Base-by-base conservation (phyloP, 2,888 invertebrate genomes). In the Polymixis lichenea region DNA sequence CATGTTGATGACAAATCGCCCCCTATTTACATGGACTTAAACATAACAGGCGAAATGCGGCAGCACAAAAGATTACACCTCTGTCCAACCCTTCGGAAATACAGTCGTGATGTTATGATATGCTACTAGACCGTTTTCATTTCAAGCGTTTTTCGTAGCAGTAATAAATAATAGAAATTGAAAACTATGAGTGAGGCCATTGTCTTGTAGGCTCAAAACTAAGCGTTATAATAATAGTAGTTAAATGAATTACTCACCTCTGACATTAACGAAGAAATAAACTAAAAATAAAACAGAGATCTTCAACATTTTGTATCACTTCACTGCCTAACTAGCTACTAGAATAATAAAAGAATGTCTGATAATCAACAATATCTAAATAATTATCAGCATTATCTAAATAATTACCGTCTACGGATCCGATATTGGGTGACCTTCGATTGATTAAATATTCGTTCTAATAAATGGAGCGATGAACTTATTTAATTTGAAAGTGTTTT, bases 261-360 rank as follows among this genome's bases (percentile, higher is more conserved):
- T 84, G 22, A 83, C 86, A 72, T 81, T 66, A 51, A 83, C 76
- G 38, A 91, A 70, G 46, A 88, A 83, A 84, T 79, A 88, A 84
- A 90, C 80, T 82, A 91, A 67, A 78, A 90, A 88, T 80, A 90
- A 76, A 75, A 91, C 62, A 70, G 80, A 82, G 58, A 88, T 73
- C 84, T 90, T 90, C 38, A 75, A 68, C 83, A 82, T 88, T 71
- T 84, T 87, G 38, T 68, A 17, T 25, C 58, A 64, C 60, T 66
- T 53, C 51, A 73, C 71, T 66, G 56, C 55, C 51, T 61, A 51
- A 71, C 67, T 43, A 64, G 55, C 19, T 11, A 68, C 6, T 55
- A 65, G 58, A 80, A 64, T n/a, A 7, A 64, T 62, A 17, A 60
- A 74, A 78, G 69, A 69, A 51, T 78, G 17, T 61, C 9, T 38